phyloP scores from a whole-genome alignment of 2,797 vertebrate species.

The Petrocephalus sullivani region DNA sequence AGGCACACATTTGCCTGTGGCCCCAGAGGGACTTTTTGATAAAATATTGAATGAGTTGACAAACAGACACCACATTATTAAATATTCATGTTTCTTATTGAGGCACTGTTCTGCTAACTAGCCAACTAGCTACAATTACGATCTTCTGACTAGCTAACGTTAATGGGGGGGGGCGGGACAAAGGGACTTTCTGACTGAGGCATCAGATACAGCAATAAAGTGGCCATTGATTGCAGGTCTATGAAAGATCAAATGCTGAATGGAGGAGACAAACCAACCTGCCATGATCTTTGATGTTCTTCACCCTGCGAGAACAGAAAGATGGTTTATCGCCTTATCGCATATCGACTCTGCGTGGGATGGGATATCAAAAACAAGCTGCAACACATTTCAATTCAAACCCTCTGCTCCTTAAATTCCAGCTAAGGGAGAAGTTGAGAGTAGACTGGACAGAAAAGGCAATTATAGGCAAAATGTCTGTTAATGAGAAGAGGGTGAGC shows the following conservation, averaged over 20 bases:
- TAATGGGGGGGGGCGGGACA: neutral
- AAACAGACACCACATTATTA: neutral
- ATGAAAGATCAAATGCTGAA: neutral
- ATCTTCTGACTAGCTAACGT: neutral
- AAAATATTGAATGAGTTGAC: neutral
- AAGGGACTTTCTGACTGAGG: neutral
- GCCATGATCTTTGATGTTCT: constrained; percentile 34
- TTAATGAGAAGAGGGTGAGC: neutral
- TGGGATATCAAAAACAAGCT: neutral
- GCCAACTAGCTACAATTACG: neutral
- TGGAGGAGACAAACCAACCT: constrained; percentile 38
- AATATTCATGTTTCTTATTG: neutral
- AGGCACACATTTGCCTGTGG: neutral
- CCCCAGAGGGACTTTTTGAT: neutral
- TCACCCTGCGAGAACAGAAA: constrained; percentile 34
- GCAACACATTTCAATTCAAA: neutral
- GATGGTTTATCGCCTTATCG: neutral
- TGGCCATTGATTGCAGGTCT: neutral
- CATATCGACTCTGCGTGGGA: neutral
- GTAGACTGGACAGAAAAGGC: neutral
- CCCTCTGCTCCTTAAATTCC: neutral
- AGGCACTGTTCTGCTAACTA: neutral
- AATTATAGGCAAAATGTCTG: neutral
- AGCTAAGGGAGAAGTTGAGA: neutral
- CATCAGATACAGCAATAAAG: neutral